Base-by-base conservation (phyloP, 2,888 invertebrate species). In the Macaria liturata region DNA sequence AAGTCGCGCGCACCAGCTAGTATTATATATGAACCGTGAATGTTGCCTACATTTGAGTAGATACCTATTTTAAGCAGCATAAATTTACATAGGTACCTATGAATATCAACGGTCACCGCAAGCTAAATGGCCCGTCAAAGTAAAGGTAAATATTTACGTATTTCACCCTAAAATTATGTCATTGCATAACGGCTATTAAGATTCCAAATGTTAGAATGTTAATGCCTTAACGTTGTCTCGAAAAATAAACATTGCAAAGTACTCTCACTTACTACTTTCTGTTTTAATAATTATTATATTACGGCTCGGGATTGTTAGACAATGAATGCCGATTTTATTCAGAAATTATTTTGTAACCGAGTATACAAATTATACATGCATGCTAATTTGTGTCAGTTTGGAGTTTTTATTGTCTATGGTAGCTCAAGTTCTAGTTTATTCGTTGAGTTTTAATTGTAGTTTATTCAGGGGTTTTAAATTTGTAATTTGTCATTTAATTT, bases 251-350 rank as follows among this genome's bases (percentile, higher is more conserved):
- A 65, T 56, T 54, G 54, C 66, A 65, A 71, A 74, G 69, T 74
- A 74, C 77, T 75, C 76, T 79, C 80, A 78, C 80, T 86, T 81
- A 66, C 83, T 84, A 80, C 88, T 88, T 86, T 87, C 87, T 86
- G 85, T 79, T 76, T 82, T 82, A 78, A 78, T 60, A 46, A 66
- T 65, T 67, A 59, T 63, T 55, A 62, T 62, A 75, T 72, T 70
- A 66, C 69, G 67, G 67, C 67, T 68, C 73, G 72, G 74, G 72
- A 72, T 66, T 62, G 62, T 72, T 68, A 66, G 66, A 70, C 76
- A 79, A 82, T 84, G 79, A 81, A 78, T 77, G 76, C 72, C 76
- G 74, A 76, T 81, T 81, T 82, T 79, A 83, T 80, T 75, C 79
- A 62, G 49, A 56, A 73, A 74, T 61, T 68, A 62, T 64, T 53